Percentiles rank a stretch among this genome's conserved stretches.
phyloP scores from a whole-genome alignment of 2,113 vertebrate genomes.

The Corapipo altera region DNA sequence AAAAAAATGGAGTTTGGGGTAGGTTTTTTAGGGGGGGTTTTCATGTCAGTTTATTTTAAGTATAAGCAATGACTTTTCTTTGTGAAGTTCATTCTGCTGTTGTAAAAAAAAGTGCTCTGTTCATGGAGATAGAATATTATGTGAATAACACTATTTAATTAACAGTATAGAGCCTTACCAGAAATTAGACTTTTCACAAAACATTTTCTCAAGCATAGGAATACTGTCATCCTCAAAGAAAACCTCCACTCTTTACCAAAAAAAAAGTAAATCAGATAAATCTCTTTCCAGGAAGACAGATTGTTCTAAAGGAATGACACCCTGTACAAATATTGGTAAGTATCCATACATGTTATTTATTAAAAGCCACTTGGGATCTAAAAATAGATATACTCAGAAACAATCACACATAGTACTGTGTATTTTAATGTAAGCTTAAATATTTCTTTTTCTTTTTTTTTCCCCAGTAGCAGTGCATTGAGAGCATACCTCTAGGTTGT shows the following conservation, averaged over 20 bases:
- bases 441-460: not conserved
- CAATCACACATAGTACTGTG: not conserved
- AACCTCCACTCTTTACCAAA: not conserved
- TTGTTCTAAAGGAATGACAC: not conserved
- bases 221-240: not conserved
- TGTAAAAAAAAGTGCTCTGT: not conserved
- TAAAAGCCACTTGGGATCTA: not conserved
- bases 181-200: not conserved
- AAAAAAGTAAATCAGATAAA: not conserved
- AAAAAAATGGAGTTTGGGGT: not conserved
- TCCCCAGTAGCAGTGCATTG: not conserved
- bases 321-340: not conserved
- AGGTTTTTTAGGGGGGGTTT: not conserved
- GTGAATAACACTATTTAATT: not conserved
- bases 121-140: not conserved
- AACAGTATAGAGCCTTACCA: not conserved
- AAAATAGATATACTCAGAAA: not conserved
- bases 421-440: not conserved
- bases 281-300: not conserved
- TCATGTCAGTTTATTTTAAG: not conserved
- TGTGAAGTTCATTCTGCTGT: not conserved
- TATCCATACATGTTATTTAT: not conserved
- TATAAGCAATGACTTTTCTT: not conserved
- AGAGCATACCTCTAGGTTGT: conserved; percentile 86
- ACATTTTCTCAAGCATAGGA: not conserved